Evolutionary conservation across 2,888 invertebrate species (phyloP), one percentile per base, ranked within the genome.

Genomic region (Hypercompe scribonia): DNA sequence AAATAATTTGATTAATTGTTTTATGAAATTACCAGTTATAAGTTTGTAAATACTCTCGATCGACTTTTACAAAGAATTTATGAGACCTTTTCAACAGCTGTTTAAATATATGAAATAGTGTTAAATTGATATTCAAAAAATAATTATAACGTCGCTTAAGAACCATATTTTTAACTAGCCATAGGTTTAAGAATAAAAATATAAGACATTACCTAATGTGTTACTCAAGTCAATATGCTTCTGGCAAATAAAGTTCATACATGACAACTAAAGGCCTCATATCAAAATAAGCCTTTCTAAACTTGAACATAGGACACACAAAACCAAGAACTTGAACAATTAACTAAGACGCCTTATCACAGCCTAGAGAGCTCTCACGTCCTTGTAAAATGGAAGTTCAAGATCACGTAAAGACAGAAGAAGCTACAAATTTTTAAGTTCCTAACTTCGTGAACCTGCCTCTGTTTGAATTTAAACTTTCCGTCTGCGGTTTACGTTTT

Each of bases 331-430:
- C 63, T 70, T 78, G 63, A 10, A 68, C 63, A 54, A 63, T 71
- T 61, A 81, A 72, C 65, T 68, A 65, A 73, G 73, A 74, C 39
- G 39, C 15, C 81, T 81, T 83, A 83, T 83, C 79, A 68, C 50
- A 31, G 65, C n/a, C 68, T 50, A 72, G 63, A 46, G 73, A 74
- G 28, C 65, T 73, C 46, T 68, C 71, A 81, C 73, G 71, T 79
- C 28, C 66, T 74, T 71, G 39, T 31, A 72, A 75, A 68, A 65
- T 66, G 58, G 66, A 70, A 73, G 72, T 72, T 73, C 50, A 66
- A 79, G 82, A 82, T 83, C 83, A 75, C 70, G 71, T 54, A 68
- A 61, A 77, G 68, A 36, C 54, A 34, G 31, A 54, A 58, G 67
- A 46, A 71, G 65, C 67, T 46, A 72, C 65, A 69, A 54, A 77